phyloP scores from a whole-genome alignment of 2,888 invertebrate genomes.

The Calameuta filiformis region DNA sequence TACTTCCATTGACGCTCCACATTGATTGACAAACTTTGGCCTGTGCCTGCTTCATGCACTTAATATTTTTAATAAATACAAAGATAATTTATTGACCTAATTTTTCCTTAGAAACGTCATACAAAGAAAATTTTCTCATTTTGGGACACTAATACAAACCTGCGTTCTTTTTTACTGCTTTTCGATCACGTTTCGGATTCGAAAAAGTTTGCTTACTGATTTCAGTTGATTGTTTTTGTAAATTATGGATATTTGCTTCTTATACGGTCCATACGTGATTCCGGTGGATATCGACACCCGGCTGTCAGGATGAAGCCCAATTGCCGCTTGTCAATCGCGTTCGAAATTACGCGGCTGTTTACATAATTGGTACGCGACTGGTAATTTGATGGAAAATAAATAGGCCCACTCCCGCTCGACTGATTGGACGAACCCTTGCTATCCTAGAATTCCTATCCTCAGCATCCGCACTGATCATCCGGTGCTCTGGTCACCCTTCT shows the following conservation, averaged over 20 bases:
- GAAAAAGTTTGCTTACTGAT: neutral
- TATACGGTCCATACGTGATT: neutral
- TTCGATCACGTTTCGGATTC: neutral
- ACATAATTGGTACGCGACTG: slow-evolving; percentile 35
- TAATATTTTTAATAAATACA: too few relatives aligned
- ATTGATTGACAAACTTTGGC: too few relatives aligned
- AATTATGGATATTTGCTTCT: neutral
- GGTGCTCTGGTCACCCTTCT: neutral
- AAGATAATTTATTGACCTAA: too few relatives aligned
- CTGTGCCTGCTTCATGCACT: too few relatives aligned
- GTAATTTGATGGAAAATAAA: slow-evolving; percentile 43
- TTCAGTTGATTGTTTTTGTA: neutral
- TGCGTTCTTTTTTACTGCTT: neutral
- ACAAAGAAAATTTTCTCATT: too few relatives aligned
- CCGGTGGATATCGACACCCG: neutral
- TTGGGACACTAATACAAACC: neutral
- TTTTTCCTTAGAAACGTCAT: too few relatives aligned
- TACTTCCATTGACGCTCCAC: too few relatives aligned
- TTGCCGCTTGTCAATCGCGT: neutral
- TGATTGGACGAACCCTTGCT: slow-evolving; percentile 20
- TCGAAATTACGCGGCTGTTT: slow-evolving; percentile 30
- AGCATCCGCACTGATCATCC: slow-evolving; percentile 10
- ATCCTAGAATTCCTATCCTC: neutral
- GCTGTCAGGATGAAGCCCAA: neutral
- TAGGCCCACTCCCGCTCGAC: slow-evolving; percentile 20